Percentiles rank a stretch among this genome's conserved stretches.
Conservation (phyloP, 2,113 vertebrate genomes). For the Oplegnathus fasciatus region DNA sequence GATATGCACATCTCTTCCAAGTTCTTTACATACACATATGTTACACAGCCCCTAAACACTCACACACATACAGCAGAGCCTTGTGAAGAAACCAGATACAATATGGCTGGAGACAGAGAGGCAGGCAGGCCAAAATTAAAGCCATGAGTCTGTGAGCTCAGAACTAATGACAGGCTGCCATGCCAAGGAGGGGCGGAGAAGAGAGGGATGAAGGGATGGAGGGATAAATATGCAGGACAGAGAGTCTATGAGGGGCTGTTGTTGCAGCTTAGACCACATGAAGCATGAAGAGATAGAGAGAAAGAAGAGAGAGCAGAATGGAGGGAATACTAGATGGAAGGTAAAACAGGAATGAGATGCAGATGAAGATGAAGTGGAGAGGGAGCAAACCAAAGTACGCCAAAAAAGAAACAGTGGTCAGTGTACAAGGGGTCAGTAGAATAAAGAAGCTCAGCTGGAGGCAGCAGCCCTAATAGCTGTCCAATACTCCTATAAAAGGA, state of each 20-base stretch:
- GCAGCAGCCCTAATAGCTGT: constrained; percentile 52
- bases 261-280: constrained; percentile 53
- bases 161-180: constrained; percentile 74
- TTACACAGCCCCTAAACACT: not conserved
- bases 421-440: constrained; percentile 45
- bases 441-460: constrained; percentile 61
- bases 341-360: constrained; percentile 16
- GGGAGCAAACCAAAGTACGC: not conserved
- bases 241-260: constrained; percentile 46
- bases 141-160: constrained; percentile 68
- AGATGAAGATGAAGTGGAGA: not conserved
- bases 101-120: constrained; percentile 47
- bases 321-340: constrained; percentile 15
- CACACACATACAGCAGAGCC: not conserved
- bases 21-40: not conserved
- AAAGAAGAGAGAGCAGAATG: constrained; percentile 12
- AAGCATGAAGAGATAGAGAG: constrained; percentile 38
- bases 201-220: constrained; percentile 53
- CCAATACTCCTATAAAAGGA: constrained; percentile 61
- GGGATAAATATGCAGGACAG: constrained; percentile 52
- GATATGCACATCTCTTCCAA: not conserved
- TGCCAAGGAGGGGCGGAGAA: constrained; percentile 64
- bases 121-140: constrained; percentile 69
- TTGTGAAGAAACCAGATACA: constrained; percentile 48
- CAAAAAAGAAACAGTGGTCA: constrained; percentile 7